Percentiles rank a stretch among this genome's conserved stretches.
Conservation (phyloP, 2,888 invertebrate genomes). For the Microctonus brassicae region DNA sequence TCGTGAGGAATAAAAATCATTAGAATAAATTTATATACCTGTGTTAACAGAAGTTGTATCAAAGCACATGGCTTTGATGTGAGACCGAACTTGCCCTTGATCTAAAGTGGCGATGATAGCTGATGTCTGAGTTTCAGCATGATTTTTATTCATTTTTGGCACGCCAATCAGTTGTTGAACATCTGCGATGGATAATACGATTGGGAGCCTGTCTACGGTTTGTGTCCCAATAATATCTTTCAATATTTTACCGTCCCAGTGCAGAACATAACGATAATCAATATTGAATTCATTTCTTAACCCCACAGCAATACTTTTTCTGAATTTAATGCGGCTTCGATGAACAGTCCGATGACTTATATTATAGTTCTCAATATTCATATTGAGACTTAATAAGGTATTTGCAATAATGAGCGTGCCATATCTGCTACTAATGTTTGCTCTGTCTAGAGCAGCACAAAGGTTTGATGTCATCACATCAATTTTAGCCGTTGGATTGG, state of each 20-base stretch:
- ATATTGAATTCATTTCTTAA: constrained; percentile 18
- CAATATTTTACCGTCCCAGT: constrained; percentile 34
- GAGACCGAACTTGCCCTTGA: constrained; percentile 21
- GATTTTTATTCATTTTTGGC: constrained; percentile 30
- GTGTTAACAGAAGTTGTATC: constrained; percentile 48
- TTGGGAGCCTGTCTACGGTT: constrained; percentile 30
- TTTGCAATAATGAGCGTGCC: constrained; percentile 27
- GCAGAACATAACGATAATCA: constrained; percentile 23
- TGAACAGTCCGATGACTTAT: constrained; percentile 27
- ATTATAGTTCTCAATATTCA: constrained; percentile 18
- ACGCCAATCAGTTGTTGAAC: constrained; percentile 28
- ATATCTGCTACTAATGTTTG: constrained; percentile 26
- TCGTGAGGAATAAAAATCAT: neutral
- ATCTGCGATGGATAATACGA: constrained; percentile 15
- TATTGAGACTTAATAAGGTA: constrained; percentile 14
- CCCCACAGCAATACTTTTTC: constrained; percentile 20
- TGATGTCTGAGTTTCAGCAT: constrained; percentile 23
- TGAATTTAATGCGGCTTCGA: constrained; percentile 27
- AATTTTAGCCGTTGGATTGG: neutral
- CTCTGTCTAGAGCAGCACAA: constrained; percentile 25
- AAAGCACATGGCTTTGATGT: constrained; percentile 44
- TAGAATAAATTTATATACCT: constrained; percentile 8
- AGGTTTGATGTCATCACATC: constrained; percentile 29
- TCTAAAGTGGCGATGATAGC: constrained; percentile 28
- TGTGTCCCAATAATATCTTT: constrained; percentile 17